Conservation (phyloP, 2,888 invertebrate genomes). For the Cacoxenus indagator region DNA sequence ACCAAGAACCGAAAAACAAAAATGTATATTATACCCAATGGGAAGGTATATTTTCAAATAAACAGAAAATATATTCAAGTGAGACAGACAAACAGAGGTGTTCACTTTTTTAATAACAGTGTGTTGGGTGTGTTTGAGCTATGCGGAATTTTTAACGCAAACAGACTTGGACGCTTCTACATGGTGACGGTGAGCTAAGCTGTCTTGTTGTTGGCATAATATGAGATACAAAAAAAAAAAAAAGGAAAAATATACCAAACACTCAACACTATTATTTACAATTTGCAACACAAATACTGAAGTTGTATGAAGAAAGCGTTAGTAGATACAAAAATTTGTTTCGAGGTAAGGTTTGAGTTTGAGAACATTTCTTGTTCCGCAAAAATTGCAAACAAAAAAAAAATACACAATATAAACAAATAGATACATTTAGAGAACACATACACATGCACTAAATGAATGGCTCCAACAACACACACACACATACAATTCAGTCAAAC, state of each 20-base stretch:
- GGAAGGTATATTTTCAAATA: conserved; percentile 22
- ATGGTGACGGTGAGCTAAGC: no score
- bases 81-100: neutral
- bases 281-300: conserved; percentile 15
- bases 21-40: conserved; percentile 17
- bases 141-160: neutral
- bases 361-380: no score
- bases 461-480: no score
- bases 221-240: neutral
- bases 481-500: no score
- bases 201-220: no score
- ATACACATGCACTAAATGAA: no score
- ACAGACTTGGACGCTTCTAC: no score
- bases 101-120: neutral
- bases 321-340: neutral
- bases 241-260: conserved; percentile 1
- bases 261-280: conserved; percentile 23
- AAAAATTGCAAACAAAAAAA: no score
- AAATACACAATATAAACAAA: no score
- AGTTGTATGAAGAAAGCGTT: neutral
- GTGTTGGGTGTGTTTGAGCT: neutral
- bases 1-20: neutral
- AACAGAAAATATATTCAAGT: conserved; percentile 9
- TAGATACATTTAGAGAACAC: no score
- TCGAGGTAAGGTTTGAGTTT: neutral